Percentiles rank a stretch among this genome's conserved stretches.
phyloP scores from a whole-genome alignment of 2,888 invertebrate genomes.

The Drosophila emarginata region DNA sequence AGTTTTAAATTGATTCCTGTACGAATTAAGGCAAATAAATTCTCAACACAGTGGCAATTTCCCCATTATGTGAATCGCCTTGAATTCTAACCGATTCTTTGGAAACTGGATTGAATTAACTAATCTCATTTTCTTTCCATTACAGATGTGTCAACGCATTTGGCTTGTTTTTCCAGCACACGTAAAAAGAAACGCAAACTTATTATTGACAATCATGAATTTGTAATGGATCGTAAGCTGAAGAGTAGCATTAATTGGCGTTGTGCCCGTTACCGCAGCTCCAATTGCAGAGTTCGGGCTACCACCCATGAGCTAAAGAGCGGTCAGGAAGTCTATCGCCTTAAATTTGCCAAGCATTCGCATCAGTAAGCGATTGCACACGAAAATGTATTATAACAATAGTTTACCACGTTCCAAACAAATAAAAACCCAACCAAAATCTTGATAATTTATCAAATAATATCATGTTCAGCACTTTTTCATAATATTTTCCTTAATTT shows the following conservation, averaged over 20 bases:
- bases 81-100: background rate
- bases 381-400: background rate
- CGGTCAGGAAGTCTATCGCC: conserved; percentile 75
- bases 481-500: background rate
- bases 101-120: conserved; percentile 1
- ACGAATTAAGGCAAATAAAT: conserved; percentile 24
- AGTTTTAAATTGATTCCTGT: background rate
- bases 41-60: background rate
- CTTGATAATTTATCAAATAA: background rate
- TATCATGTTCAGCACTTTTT: background rate
- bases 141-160: conserved; percentile 30
- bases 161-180: conserved; percentile 75
- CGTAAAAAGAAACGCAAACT: conserved; percentile 80
- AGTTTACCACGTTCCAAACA: background rate
- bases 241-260: conserved; percentile 81
- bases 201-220: conserved; percentile 76
- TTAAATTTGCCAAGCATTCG: conserved; percentile 75
- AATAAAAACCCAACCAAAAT: conserved; percentile 2
- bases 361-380: conserved; percentile 49
- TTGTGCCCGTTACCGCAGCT: conserved; percentile 79
- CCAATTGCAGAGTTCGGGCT: conserved; percentile 80
- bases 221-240: conserved; percentile 80
- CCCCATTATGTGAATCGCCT: background rate
- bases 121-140: conserved; percentile 24
- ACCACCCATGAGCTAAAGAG: conserved; percentile 75